A percentile compares a stretch with the other conserved stretches of the same genome.
Conservation (phyloP, 2,888 invertebrate genomes). For the Silvanus unidentatus region DNA sequence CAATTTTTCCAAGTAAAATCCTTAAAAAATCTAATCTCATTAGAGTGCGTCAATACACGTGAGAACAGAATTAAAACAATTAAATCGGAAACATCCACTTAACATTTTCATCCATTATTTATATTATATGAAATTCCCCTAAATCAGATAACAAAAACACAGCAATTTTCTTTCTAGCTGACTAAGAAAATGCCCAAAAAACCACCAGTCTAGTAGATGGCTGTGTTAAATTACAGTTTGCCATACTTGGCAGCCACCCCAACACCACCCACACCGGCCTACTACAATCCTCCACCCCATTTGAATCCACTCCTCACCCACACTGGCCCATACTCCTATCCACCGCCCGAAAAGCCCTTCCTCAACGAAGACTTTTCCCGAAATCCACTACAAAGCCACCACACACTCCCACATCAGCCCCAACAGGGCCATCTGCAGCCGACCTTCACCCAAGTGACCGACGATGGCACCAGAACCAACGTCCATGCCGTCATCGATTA, state of each 20-base stretch:
- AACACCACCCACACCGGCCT: slow-evolving; percentile 33
- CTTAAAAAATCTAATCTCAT: no score
- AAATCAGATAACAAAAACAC: no score
- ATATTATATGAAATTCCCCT: no score
- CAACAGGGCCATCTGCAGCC: slow-evolving; percentile 39
- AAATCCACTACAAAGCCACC: slow-evolving; percentile 28
- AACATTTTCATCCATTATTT: no score
- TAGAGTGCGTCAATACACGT: no score
- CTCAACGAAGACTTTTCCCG: slow-evolving; percentile 43
- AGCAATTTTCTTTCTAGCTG: no score
- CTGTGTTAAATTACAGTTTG: slow-evolving; percentile 39
- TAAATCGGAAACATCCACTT: no score
- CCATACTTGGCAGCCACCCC: slow-evolving; percentile 38
- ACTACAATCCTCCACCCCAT: slow-evolving; percentile 29
- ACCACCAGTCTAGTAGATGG: slow-evolving; percentile 28
- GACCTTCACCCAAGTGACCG: slow-evolving; percentile 61
- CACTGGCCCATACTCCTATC: slow-evolving; percentile 38
- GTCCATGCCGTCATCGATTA: slow-evolving; percentile 70
- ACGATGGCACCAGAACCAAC: slow-evolving; percentile 52
- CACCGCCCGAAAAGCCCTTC: slow-evolving; percentile 41
- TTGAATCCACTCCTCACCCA: slow-evolving; percentile 21
- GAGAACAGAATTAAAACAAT: no score
- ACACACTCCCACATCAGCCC: slow-evolving; percentile 43
- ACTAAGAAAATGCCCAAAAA: neutral
- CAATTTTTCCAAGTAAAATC: no score